phyloP scores from a whole-genome alignment of 1,140 invertebrate species.

The Saccostrea cuccullata region DNA sequence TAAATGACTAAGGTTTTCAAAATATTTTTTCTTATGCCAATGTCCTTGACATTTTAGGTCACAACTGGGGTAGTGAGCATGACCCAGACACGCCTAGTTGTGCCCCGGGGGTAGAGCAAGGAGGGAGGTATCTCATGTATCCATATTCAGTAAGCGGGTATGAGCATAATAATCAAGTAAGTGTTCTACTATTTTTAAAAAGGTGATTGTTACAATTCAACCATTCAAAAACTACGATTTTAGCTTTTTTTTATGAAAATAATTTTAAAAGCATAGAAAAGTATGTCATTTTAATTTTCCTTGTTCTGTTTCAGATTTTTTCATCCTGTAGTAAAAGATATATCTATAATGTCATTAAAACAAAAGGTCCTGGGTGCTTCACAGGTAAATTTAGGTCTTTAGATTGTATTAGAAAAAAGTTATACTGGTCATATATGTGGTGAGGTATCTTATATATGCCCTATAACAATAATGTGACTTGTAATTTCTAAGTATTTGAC shows the following conservation, averaged over 20 bases:
- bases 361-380: constrained; percentile 94
- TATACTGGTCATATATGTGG: too few species aligned
- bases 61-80: constrained; percentile 99
- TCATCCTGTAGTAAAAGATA: constrained; percentile 95
- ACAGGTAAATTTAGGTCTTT: constrained; percentile 77
- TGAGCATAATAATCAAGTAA: constrained; percentile 96
- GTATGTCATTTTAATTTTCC: neutral
- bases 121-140: constrained; percentile 98
- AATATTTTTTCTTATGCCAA: neutral
- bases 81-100: constrained; percentile 96
- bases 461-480: too few species aligned
- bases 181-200: too few species aligned
- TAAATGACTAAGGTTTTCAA: neutral
- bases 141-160: constrained; percentile 98
- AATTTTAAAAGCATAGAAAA: too few species aligned
- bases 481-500: neutral
- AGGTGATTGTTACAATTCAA: too few species aligned
- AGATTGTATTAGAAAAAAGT: too few species aligned
- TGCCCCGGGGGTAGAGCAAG: constrained; percentile 90
- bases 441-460: neutral
- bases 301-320: constrained; percentile 86
- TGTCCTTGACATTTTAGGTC: constrained; percentile 83
- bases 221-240: too few species aligned
- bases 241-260: too few species aligned
- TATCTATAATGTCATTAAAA: constrained; percentile 93